phyloP scores from a whole-genome alignment of 2,888 invertebrate genomes.

The Aporophyla nigra region DNA sequence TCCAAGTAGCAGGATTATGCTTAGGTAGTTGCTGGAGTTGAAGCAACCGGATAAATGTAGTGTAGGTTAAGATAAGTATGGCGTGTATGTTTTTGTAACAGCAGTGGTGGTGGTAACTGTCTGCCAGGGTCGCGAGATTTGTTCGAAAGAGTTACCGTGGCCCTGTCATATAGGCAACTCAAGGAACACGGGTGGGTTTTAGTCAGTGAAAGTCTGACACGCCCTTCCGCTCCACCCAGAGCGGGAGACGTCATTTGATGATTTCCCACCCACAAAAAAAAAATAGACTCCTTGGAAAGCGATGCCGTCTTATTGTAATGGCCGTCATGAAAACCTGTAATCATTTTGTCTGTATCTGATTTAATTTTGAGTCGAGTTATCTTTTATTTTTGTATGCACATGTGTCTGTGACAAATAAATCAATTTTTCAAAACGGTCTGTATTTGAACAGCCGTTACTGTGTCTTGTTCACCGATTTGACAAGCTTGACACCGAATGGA shows the following conservation, averaged over 20 bases:
- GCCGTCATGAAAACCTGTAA: background rate
- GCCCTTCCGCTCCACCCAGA: too few relatives aligned
- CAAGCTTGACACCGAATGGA: background rate
- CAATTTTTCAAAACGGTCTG: background rate
- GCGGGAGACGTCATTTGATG: too few relatives aligned
- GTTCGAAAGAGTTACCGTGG: too few relatives aligned
- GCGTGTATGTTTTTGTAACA: background rate
- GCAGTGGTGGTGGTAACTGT: background rate
- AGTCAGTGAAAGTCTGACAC: too few relatives aligned
- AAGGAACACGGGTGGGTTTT: too few relatives aligned
- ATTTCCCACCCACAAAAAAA: too few relatives aligned
- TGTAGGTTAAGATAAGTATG: constrained; percentile 1
- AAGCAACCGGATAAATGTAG: constrained; percentile 21
- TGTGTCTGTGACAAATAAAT: too few relatives aligned
- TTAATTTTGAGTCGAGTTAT: too few relatives aligned
- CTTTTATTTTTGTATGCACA: too few relatives aligned
- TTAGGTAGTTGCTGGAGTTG: constrained; percentile 1
- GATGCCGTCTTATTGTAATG: background rate
- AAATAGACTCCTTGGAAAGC: background rate
- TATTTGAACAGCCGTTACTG: background rate
- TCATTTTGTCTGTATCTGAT: background rate
- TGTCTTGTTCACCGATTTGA: background rate
- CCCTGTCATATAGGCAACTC: too few relatives aligned
- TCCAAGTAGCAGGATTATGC: constrained; percentile 1
- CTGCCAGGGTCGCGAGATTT: too few relatives aligned